Base-by-base conservation (phyloP, 2,888 invertebrate species). In the Venusia cambrica region DNA sequence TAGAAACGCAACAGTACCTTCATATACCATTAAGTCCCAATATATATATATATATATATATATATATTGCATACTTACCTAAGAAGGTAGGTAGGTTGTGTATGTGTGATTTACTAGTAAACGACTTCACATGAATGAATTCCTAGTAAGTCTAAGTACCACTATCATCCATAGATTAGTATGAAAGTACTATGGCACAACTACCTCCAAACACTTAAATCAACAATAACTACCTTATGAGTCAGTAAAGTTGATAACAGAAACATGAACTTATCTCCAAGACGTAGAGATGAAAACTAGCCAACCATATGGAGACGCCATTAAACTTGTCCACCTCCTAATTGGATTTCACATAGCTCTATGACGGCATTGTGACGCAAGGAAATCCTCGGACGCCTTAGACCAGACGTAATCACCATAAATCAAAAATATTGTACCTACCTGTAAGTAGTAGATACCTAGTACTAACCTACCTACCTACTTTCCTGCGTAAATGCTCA, bases 331-430 rank as follows among this genome's bases (percentile, higher is more conserved):
- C 27, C 27, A 31, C 7, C 22, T 24, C 19, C 26, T 50, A 56
- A 52, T 50, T 45, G 51, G 48, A 50, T 54, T 51, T 44, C 35
- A 48, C 34, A 36, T 40, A 45, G 34, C 18, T 25, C 19, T 38
- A 41, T 51, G 49, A 46, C 54, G 54, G 51, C 49, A 49, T 35
- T 14, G 26, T 47, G 46, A 48, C 44, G 45, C 30, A 10, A 12
- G 25, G 21, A 44, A 41, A 30, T 29, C 17, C 20, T 26, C 10
- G n/a, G 29, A 28, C 16, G 11, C 29, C 7, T 12, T 7, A 8
- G 14, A 3, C n/a, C 10, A 15, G 8, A 5, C 14, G 3, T n/a
- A 15, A 10, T 16, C 11, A n/a, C n/a, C 16, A 3, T 8, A 8
- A 2, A 4, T 21, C 3, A n/a, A 7, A 2, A 21, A 3, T 19